Base-by-base conservation (phyloP, 2,113 vertebrate species). In the Pterocles burchelli region DNA sequence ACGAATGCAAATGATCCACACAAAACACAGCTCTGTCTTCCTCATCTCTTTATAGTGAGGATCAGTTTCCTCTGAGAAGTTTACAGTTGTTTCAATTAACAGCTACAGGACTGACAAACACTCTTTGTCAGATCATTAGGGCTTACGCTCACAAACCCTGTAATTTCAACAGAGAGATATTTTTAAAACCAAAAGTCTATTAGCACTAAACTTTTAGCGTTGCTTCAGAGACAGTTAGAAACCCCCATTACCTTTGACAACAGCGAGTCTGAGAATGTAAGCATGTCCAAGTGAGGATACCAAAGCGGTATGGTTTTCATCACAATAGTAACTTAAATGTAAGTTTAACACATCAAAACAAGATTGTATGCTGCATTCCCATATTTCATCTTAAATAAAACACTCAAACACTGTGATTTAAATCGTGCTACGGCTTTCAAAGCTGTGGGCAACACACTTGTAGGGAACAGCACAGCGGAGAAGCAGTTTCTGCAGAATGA, bases 251-350 rank as follows among this genome's bases (percentile, higher is more conserved):
- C 75, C 66, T 94, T 38, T 66, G 73, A 75, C 93, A 93, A 62
- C 49, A 93, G 75, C 61, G 55, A 87, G 91, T 54, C 51, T n/a
- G 74, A 51, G 84, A 95, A 94, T 87, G 80, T 81, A 90, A 94
- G 93, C 91, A 88, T 14, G 70, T 87, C 81, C 68, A 70, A 95
- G 74, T 17, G 72, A 73, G 54, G 93, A 91, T 85, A 91, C 66
- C 65, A 28, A 74, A 75, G 88, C 25, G 10, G 28, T 84, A 67
- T 87, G 93, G 85, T 79, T 96, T 92, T 72, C 79, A 75, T 92
- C 89, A 93, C 49, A 68, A 81, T 0, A 34, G n/a, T 49, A 70
- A 91, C 66, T 62, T 79, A 63, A 7, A 45, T 26, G 0, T 73
- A 75, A 88, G n/a, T 92, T 93, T 80, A 95, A 84, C 43, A 76